A percentile compares a stretch with the other conserved stretches of the same genome.
These are phyloP conservation scores for Bombus sibiricus DNA, from an alignment of 1,140 invertebrate species.

Conservation along the genomic window DNA sequence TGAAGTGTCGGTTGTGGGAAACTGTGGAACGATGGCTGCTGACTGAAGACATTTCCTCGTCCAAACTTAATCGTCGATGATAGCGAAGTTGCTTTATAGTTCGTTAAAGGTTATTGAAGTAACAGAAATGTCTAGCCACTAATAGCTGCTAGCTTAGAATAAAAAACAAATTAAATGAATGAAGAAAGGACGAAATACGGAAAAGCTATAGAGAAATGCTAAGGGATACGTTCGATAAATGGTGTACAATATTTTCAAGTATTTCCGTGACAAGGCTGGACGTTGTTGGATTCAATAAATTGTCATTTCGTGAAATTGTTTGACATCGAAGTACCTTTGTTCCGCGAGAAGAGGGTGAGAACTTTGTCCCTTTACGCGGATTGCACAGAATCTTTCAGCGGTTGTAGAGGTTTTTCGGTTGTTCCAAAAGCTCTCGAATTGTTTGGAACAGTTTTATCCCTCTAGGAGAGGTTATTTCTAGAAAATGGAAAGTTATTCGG, in stretches of 20 bases:
- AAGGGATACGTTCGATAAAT: background rate
- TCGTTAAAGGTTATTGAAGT: too few relatives aligned
- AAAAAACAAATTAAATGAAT: too few relatives aligned
- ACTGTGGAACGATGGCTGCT: too few relatives aligned
- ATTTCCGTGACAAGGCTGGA: background rate
- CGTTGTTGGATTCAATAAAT: background rate
- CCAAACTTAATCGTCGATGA: background rate
- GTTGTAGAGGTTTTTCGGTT: background rate
- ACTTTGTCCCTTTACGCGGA: background rate
- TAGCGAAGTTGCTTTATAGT: background rate
- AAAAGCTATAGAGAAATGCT: too few relatives aligned
- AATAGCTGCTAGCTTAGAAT: too few relatives aligned
- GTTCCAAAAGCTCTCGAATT: background rate
- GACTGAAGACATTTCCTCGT: background rate
- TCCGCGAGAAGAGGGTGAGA: background rate
- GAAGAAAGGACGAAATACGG: too few relatives aligned
- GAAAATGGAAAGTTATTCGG: conserved; percentile 6
- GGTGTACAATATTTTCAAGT: background rate
- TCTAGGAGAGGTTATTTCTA: background rate
- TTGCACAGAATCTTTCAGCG: background rate
- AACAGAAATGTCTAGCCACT: too few relatives aligned
- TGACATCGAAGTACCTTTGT: background rate
- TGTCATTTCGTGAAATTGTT: conserved; percentile 11
- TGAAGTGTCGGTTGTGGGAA: background rate
- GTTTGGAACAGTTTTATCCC: background rate